Base-by-base conservation (phyloP, 2,888 invertebrate species). In the Watsonalla binaria region DNA sequence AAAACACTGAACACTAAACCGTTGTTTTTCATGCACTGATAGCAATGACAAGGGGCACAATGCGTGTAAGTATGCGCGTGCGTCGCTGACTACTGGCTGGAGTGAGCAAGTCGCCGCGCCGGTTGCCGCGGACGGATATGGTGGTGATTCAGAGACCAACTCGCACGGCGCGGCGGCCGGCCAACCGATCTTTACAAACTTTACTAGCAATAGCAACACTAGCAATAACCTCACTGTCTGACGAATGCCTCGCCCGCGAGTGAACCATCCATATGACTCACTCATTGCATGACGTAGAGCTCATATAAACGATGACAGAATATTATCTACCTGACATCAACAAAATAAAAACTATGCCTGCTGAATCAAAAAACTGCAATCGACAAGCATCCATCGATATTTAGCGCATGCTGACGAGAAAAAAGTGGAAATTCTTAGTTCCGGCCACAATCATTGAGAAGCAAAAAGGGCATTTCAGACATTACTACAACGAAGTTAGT, bases 21-120 rank as follows among this genome's bases (percentile, higher is more conserved):
- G 76, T 80, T 79, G 68, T 78, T 72, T 48, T 77, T 80, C 81
- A 83, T 77, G 82, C 85, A 84, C 86, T 82, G 80, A 80, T 82
- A 80, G 72, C 66, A 76, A 64, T 56, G 55, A 60, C 58, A 59
- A 60, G 54, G 70, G 68, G 68, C 68, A 77, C 68, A 71, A 79
- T 66, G 78, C 81, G 82, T 83, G 80, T 80, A 72, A 72, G 71
- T 78, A 72, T 83, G 86, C 87, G 85, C 86, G 74, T 72, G 80
- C 80, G 87, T 66, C 73, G 78, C 58, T 64, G 66, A 65, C 68
- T 68, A 84, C 82, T 82, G 76, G 72, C 65, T 66, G 64, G 66
- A 62, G 65, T 66, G 72, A 62, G 65, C 67, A 72, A 62, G 64
- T 63, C 55, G 54, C 58, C 55, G 54, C 24, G 56, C 47, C 59